Conservation (phyloP, 2,113 vertebrate genomes). For the Thermophis baileyi region DNA sequence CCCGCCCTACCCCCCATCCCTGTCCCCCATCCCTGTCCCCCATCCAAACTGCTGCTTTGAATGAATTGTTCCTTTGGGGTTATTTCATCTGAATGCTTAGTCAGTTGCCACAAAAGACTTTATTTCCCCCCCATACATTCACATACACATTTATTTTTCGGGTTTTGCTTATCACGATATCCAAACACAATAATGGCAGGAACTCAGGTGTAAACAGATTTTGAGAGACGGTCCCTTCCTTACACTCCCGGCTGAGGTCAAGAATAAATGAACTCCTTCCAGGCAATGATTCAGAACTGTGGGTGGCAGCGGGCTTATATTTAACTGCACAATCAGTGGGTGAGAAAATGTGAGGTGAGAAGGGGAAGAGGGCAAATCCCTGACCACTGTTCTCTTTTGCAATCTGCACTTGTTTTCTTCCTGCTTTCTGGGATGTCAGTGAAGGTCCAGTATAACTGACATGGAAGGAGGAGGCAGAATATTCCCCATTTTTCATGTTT, state of each 20-base stretch:
- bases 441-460: background rate
- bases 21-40: too few species aligned
- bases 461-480: background rate
- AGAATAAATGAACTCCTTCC: background rate
- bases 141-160: background rate
- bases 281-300: constrained; percentile 4
- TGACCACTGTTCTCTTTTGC: background rate
- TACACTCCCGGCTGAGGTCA: background rate
- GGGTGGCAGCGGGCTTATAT: background rate
- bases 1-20: too few species aligned
- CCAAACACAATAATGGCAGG: too few species aligned
- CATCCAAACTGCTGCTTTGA: background rate
- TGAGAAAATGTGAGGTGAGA: background rate
- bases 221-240: background rate
- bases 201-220: background rate
- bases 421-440: background rate
- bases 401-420: background rate
- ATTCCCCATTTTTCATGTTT: background rate
- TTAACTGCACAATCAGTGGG: background rate
- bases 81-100: background rate
- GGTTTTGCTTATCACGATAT: background rate
- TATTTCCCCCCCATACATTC: background rate
- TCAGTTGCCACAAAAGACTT: background rate
- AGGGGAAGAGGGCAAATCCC: background rate
- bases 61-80: background rate